A percentile compares a stretch with the other conserved stretches of the same genome.
These are phyloP conservation scores for Myotis daubentonii DNA, from an alignment of 2,797 vertebrate species.

Conservation along the genomic window DNA sequence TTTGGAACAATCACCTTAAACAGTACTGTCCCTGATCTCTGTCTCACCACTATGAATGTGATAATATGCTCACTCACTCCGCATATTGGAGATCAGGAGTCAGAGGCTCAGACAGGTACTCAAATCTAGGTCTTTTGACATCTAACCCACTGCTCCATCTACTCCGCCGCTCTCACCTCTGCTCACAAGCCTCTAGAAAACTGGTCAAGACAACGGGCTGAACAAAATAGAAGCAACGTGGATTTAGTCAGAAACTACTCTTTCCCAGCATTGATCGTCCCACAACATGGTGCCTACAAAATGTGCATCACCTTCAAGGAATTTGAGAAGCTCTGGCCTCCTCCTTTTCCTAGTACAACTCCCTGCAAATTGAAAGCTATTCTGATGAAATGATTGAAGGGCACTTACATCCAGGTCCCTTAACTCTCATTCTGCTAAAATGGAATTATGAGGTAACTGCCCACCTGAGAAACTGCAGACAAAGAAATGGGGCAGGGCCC, in stretches of 20 bases:
- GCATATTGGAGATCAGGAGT: background rate
- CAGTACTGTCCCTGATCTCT: no score
- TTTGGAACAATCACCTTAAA: background rate
- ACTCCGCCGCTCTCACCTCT: background rate
- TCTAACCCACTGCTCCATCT: background rate
- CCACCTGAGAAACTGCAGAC: conserved; percentile 55
- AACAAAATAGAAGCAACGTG: background rate
- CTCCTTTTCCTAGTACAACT: background rate
- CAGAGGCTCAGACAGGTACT: background rate
- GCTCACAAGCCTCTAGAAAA: background rate
- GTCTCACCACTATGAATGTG: background rate
- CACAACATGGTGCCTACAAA: background rate
- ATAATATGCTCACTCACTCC: background rate
- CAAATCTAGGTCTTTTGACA: background rate
- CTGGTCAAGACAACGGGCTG: background rate
- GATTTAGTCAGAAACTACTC: background rate
- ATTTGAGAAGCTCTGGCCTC: background rate
- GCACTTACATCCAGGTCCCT: conserved; percentile 1
- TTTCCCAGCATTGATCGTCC: background rate
- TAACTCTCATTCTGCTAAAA: conserved; percentile 54
- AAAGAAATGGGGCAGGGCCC: background rate
- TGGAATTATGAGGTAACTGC: conserved; percentile 55
- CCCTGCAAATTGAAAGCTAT: background rate
- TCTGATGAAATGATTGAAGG: conserved; percentile 25
- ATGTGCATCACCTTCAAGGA: background rate